Percentiles rank a stretch among this genome's conserved stretches.
These are phyloP conservation scores for Tanypteryx hageni DNA, from an alignment of 2,888 invertebrate species.

Conservation along the genomic window DNA sequence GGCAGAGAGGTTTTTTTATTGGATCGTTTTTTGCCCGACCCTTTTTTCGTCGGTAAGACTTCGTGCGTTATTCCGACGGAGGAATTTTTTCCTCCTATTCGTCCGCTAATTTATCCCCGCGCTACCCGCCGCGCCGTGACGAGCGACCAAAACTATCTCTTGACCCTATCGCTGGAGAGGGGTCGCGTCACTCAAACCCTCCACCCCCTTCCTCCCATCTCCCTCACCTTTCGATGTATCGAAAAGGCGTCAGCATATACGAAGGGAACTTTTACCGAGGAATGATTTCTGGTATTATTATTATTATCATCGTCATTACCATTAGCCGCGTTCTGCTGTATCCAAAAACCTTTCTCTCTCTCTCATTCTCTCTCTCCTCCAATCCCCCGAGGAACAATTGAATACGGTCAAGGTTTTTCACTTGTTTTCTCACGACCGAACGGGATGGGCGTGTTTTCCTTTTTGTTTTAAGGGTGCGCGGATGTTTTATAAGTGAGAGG, in stretches of 20 bases:
- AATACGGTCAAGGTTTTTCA: slow-evolving; percentile 60
- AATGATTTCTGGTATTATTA: background rate
- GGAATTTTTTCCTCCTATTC: background rate
- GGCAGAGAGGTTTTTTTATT: background rate
- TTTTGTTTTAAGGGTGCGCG: background rate
- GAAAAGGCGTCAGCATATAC: background rate
- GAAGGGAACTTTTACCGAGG: background rate
- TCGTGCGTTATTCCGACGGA: background rate
- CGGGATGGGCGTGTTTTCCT: background rate
- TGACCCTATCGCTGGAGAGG: background rate
- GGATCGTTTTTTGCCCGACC: background rate
- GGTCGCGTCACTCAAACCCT: background rate
- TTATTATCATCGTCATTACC: slow-evolving; percentile 2
- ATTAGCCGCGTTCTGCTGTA: background rate
- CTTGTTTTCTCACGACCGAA: slow-evolving; percentile 49
- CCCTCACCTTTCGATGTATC: background rate
- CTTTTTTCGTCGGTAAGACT: background rate
- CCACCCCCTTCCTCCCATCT: too few relatives aligned
- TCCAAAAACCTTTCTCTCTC: background rate
- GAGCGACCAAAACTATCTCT: background rate
- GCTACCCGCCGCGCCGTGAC: background rate
- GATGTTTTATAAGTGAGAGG: background rate
- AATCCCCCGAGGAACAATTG: slow-evolving; percentile 46
- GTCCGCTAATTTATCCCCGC: too few relatives aligned
- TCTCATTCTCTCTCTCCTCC: slow-evolving; percentile 21